A percentile compares a stretch with the other conserved stretches of the same genome.
Conservation (phyloP, 1,140 invertebrate genomes). For the Pristionchus pacificus region DNA sequence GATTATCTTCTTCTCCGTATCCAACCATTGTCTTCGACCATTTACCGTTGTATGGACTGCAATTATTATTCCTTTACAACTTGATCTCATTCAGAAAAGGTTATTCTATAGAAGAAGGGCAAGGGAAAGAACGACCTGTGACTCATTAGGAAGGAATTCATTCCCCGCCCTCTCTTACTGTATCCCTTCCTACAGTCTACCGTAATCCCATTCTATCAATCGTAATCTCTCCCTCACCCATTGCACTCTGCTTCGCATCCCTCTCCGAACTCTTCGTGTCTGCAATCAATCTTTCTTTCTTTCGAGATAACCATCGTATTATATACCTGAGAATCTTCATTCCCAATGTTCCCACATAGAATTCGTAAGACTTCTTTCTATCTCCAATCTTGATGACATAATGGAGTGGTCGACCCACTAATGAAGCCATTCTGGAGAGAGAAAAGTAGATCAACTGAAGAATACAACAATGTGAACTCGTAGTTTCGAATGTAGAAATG, state of each 20-base stretch:
- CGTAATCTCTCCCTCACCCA: slow-evolving; percentile 75
- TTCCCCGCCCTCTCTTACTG: background rate
- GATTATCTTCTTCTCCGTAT: slow-evolving; percentile 86
- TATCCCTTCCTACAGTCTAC: slow-evolving; percentile 3
- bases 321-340: slow-evolving; percentile 73
- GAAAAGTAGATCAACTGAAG: too few species aligned
- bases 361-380: slow-evolving; percentile 75
- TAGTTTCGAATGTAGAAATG: too few species aligned
- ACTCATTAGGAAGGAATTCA: slow-evolving; percentile 4
- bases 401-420: slow-evolving; percentile 71
- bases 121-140: background rate
- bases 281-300: slow-evolving; percentile 74
- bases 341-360: slow-evolving; percentile 81
- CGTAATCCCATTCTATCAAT: slow-evolving; percentile 4
- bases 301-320: slow-evolving; percentile 22
- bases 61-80: slow-evolving; percentile 45
- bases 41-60: slow-evolving; percentile 85
- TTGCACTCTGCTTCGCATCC: slow-evolving; percentile 93
- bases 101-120: slow-evolving; percentile 1
- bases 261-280: slow-evolving; percentile 93
- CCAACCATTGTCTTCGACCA: slow-evolving; percentile 99
- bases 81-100: slow-evolving; percentile 17
- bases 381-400: slow-evolving; percentile 91
- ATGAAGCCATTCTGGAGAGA: too few species aligned
- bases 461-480: too few species aligned